phyloP scores from a whole-genome alignment of 2,113 vertebrate genomes.

The Lanius ludovicianus region DNA sequence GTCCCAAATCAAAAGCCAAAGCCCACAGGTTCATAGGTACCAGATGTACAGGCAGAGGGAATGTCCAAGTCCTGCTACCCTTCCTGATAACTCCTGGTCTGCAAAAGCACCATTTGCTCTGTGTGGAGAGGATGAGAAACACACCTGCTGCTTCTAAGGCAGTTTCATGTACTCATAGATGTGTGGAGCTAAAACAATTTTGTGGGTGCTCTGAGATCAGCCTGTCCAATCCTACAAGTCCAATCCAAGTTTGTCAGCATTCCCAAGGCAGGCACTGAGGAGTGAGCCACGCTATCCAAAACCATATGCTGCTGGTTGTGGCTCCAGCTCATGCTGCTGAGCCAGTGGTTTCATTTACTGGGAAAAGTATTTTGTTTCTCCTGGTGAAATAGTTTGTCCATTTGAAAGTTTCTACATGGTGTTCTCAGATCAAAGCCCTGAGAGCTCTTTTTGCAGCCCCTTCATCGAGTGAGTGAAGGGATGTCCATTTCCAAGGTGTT shows the following conservation, averaged over 20 bases:
- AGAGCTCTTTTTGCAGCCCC: not conserved
- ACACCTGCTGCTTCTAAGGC: not conserved
- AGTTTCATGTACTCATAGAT: rapidly evolving
- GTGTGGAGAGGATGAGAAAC: not conserved
- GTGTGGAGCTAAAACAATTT: not conserved
- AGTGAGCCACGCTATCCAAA: not conserved
- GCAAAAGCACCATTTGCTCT: not conserved
- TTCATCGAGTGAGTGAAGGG: not conserved
- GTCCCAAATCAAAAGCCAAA: not conserved
- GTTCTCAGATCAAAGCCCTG: not conserved
- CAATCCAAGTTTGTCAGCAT: not conserved
- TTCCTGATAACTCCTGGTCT: not conserved
- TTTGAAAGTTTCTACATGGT: not conserved
- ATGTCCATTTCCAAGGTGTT: not conserved
- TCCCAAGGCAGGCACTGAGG: not conserved
- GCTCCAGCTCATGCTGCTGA: not conserved
- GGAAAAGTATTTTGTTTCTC: slow-evolving; percentile 7
- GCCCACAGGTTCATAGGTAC: not conserved
- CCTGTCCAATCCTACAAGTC: not conserved
- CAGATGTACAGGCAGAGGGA: not conserved
- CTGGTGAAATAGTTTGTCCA: not conserved
- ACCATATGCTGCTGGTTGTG: not conserved
- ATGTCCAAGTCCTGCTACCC: not conserved
- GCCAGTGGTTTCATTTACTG: not conserved
- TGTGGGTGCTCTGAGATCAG: not conserved